A percentile compares a stretch with the other conserved stretches of the same genome.
phyloP scores from a whole-genome alignment of 2,797 vertebrate genomes.

The Alauda arvensis region DNA sequence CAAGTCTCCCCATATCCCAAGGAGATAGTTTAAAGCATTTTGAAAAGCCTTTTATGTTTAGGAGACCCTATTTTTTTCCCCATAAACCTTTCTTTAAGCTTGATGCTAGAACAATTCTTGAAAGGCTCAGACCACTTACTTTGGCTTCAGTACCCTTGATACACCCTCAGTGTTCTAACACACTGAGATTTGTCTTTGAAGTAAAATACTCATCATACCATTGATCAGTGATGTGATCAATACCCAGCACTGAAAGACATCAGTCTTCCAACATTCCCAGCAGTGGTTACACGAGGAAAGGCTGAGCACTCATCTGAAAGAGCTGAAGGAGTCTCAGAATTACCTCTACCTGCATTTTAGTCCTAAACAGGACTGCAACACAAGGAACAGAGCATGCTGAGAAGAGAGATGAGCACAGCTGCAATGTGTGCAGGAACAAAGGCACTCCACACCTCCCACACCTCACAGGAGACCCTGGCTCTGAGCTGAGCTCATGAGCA shows the following conservation, averaged over 20 bases:
- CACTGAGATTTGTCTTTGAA: background rate
- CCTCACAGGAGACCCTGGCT: background rate
- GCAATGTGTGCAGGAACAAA: background rate
- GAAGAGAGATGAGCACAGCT: background rate
- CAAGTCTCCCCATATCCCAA: background rate
- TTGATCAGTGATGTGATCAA: background rate
- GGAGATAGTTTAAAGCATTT: background rate
- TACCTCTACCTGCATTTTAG: background rate
- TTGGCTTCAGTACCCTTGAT: background rate
- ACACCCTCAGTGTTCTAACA: background rate
- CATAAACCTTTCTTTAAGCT: background rate
- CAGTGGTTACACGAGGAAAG: background rate
- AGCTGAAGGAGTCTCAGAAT: background rate
- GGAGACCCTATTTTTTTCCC: background rate
- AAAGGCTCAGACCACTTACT: conserved; percentile 1
- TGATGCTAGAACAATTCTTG: background rate
- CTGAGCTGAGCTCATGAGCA: background rate
- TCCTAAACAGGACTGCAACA: background rate
- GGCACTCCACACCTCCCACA: background rate
- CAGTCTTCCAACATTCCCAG: background rate
- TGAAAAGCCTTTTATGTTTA: conserved; percentile 17
- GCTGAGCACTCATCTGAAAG: background rate
- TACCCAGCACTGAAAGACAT: background rate
- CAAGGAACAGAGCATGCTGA: background rate
- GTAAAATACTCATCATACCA: background rate